Base-by-base conservation (phyloP, 1,140 invertebrate genomes). In the Manduca sexta region DNA sequence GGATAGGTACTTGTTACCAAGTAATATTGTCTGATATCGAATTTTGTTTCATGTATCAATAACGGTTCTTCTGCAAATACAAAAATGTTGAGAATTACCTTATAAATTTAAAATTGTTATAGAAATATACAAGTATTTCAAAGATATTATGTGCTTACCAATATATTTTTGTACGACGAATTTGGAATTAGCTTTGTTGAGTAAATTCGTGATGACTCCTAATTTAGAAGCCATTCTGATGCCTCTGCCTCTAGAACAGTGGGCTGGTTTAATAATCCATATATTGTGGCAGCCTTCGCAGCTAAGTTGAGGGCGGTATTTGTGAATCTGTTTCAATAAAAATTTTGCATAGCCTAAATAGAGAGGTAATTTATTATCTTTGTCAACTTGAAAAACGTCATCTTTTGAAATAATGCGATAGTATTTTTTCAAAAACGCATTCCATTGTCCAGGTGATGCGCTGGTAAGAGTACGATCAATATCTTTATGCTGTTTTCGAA, bases 131-230 rank as follows among this genome's bases (percentile, higher is more conserved):
- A 31, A 35, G 12, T 46, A 37, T 11, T 35, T 12, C 12, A 13
- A 21, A 18, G 18, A 35, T 29, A 29, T 30, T 1, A 35, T 30
- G 29, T 30, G 64, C 80, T 80, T 74, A 95, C 94, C 95, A 58
- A 98, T 97, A 81, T 98, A 98, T 86, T 98, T 98, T 76, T 97
- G 96, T 13, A 96, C 91, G 18, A 97, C 90, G 78, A 93, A 97
- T 81, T 93, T 92, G 51, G 64, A 35, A 59, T 69, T 75, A 11
- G 65, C 88, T 87, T 52, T 87, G 76, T 14, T 89, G 75, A 51
- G 89, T 68, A 85, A 86, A 89, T 49, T 90, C 84, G 61, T 94
- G 68, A 98, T 95, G 10, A 92, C 84, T 45, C 80, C 76, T 37
- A 88, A 65, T 50, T 84, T 83, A 41, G 82, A 88, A 17, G 83